phyloP scores from a whole-genome alignment of 2,113 vertebrate species.

The Argyrosomus japonicus region DNA sequence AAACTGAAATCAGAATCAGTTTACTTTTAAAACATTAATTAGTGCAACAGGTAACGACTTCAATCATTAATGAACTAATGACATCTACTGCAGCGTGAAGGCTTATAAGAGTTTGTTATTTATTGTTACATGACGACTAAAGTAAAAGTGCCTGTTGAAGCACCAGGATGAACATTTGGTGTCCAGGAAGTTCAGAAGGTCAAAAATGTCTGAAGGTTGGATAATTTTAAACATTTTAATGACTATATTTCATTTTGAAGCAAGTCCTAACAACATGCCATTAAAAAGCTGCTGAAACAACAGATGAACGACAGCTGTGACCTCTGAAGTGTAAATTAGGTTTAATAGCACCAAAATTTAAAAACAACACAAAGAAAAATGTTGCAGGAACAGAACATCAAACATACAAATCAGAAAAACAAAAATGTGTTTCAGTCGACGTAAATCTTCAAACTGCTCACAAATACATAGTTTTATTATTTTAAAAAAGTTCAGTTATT shows the following conservation, averaged over 20 bases:
- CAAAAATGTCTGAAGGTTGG: background rate
- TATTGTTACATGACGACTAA: background rate
- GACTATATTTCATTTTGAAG: background rate
- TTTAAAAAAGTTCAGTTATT: background rate
- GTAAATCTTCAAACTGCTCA: background rate
- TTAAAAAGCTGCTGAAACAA: background rate
- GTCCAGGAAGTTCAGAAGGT: background rate
- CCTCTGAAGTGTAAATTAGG: background rate
- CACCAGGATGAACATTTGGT: background rate
- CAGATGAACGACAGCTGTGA: background rate
- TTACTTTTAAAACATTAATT: constrained; percentile 1
- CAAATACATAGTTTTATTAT: background rate
- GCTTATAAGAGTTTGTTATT: background rate
- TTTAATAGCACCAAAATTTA: constrained; percentile 61
- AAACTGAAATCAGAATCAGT: background rate
- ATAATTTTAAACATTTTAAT: too few relatives aligned
- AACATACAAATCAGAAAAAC: too few relatives aligned
- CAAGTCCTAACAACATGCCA: too few relatives aligned
- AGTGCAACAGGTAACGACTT: background rate
- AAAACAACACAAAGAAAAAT: background rate
- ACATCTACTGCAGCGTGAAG: constrained; percentile 1
- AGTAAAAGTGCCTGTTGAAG: background rate
- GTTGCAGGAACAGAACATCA: background rate
- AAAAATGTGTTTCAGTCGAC: background rate
- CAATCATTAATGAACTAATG: background rate